These are phyloP conservation scores for Timema cristinae DNA, from an alignment of 2,888 invertebrate genomes.

Conservation along the genomic window DNA sequence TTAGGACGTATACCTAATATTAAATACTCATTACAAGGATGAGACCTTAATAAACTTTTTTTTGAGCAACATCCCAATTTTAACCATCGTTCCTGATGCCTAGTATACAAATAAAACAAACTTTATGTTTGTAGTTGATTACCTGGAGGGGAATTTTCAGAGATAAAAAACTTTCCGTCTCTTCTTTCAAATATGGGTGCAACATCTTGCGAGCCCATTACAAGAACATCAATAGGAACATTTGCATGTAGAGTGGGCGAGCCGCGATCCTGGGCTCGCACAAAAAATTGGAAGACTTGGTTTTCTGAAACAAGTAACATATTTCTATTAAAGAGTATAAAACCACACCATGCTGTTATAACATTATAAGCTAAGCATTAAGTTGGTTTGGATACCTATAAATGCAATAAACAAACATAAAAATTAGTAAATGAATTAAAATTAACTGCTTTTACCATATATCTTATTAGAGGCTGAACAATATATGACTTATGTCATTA, in stretches of 20 bases:
- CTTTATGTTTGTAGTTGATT: slow-evolving; percentile 26
- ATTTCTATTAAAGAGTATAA: background rate
- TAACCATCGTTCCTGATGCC: background rate
- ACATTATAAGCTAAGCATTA: too few relatives aligned
- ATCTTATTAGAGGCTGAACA: too few relatives aligned
- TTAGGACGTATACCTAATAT: too few relatives aligned
- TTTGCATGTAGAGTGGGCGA: slow-evolving; percentile 66
- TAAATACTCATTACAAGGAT: too few relatives aligned
- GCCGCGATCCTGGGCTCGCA: slow-evolving; percentile 81
- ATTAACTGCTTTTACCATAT: too few relatives aligned
- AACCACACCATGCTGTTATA: too few relatives aligned
- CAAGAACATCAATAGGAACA: slow-evolving; percentile 74
- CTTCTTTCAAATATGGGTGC: slow-evolving; percentile 73
- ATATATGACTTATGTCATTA: too few relatives aligned
- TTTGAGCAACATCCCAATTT: slow-evolving; percentile 21
- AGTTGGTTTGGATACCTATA: too few relatives aligned
- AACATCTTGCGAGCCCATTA: slow-evolving; percentile 64
- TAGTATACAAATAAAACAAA: too few relatives aligned
- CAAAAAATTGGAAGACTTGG: slow-evolving; percentile 81
- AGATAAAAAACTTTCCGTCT: slow-evolving; percentile 72
- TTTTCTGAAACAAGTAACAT: slow-evolving; percentile 53
- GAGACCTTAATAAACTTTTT: background rate
- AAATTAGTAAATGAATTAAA: too few relatives aligned
- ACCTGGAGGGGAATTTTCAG: slow-evolving; percentile 69
- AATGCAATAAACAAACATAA: too few relatives aligned